A percentile compares a stretch with the other conserved stretches of the same genome.
phyloP scores from a whole-genome alignment of 2,888 invertebrate species.

The Helleia helle region DNA sequence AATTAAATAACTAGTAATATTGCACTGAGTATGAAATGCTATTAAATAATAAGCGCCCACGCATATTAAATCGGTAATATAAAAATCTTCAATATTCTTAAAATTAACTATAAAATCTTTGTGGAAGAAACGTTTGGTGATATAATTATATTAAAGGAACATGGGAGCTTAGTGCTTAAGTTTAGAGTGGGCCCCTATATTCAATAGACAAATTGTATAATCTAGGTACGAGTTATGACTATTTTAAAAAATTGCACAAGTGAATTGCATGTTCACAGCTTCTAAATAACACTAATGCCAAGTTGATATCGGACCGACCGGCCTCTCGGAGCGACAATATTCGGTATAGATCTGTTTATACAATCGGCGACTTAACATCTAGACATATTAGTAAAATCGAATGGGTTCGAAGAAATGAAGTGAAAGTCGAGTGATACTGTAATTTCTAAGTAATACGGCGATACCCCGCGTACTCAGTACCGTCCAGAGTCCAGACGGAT shows the following conservation, averaged over 20 bases:
- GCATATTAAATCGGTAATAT: slow-evolving; percentile 51
- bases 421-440: slow-evolving; percentile 72
- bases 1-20: slow-evolving; percentile 76
- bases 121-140: slow-evolving; percentile 66
- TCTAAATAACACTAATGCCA: slow-evolving; percentile 57
- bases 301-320: slow-evolving; percentile 32
- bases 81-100: slow-evolving; percentile 62
- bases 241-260: slow-evolving; percentile 72
- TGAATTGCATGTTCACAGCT: slow-evolving; percentile 72
- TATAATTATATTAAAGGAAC: slow-evolving; percentile 47
- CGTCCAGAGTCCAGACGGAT: slow-evolving; percentile 44
- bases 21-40: slow-evolving; percentile 76
- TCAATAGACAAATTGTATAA: slow-evolving; percentile 68
- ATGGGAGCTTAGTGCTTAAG: slow-evolving; percentile 49
- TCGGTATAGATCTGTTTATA: slow-evolving; percentile 54
- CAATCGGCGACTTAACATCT: slow-evolving; percentile 57
- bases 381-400: slow-evolving; percentile 62
- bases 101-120: slow-evolving; percentile 69
- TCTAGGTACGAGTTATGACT: slow-evolving; percentile 72
- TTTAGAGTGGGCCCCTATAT: slow-evolving; percentile 67
- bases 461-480: slow-evolving; percentile 23
- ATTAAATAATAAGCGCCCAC: slow-evolving; percentile 74
- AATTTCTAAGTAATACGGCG: slow-evolving; percentile 52
- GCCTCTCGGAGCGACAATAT: not conserved
- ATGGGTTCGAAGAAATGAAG: slow-evolving; percentile 58